Base-by-base conservation (phyloP, 2,888 invertebrate species). In the Hermaeophaga mercurialis region DNA sequence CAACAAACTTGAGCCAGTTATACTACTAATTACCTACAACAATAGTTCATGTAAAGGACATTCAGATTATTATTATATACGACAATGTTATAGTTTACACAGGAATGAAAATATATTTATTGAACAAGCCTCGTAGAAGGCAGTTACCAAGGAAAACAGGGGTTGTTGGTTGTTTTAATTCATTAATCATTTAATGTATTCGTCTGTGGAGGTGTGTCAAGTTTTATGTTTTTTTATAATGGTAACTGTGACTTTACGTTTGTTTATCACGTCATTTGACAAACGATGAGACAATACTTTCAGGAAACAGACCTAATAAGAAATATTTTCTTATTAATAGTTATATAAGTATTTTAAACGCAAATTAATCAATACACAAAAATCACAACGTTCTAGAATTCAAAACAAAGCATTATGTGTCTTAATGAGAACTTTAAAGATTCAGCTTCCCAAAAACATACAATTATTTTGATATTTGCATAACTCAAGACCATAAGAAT, bases 131-230 rank as follows among this genome's bases (percentile, higher is more conserved):
- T 19, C 9, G 39, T 43, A 43, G 14, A 31, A 38, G 12, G 19
- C 15, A 22, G 55, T 31, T 34, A 33, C 36, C 24, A 54, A 36
- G 53, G 53, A 43, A 39, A 38, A 52, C 17, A 47, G 22, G 58
- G 58, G 43, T 43, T 36, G 36, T 36, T 43, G 60, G 56, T 52
- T 54, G 54, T 52, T 63, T 58, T 52, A 58, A 53, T 56, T 60
- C 63, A 62, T 65, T 62, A 65, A 65, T 64, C 59, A 64, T 64
- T 64, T 62, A 56, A 60, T 49, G 56, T 56, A 56, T 52, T 43
- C 47, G 64, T 64, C 65, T 62, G 58, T 57, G 63, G 59, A 64
- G 62, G 66, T 63, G 64, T 59, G 61, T 44, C 36, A 31, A 39
- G 19, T 54, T 54, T 54, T 54, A 19, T 38, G 38, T 38, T 46